Evolutionary conservation across 2,888 invertebrate genomes (phyloP).

Genomic region (Galerucella calmariensis): DNA sequence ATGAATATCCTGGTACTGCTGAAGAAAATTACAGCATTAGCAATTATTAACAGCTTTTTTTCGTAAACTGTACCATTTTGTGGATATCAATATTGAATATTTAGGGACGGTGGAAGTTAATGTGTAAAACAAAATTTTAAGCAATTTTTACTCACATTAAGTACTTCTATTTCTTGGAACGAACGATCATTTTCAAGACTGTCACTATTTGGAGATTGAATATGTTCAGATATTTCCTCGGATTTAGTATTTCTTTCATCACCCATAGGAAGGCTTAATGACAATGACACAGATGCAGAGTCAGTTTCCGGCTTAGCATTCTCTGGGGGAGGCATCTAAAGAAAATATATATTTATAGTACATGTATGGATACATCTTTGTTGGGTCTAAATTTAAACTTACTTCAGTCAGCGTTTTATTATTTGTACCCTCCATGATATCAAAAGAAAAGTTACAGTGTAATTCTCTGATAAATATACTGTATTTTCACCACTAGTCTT

Average conservation of each 20-base stretch:
- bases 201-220: slow-evolving; percentile 44
- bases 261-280: slow-evolving; percentile 48
- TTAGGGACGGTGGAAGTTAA: background rate
- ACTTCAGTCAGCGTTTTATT: background rate
- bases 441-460: background rate
- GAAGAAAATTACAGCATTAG: background rate
- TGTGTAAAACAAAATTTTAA: background rate
- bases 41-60: too few relatives aligned
- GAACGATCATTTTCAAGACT: slow-evolving; percentile 64
- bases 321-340: slow-evolving; percentile 26
- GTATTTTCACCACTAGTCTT: background rate
- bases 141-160: slow-evolving; percentile 42
- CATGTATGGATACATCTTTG: slow-evolving; percentile 1
- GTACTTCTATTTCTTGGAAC: slow-evolving; percentile 62
- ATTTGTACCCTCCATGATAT: slow-evolving; percentile 18
- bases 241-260: slow-evolving; percentile 39
- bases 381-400: slow-evolving; percentile 23
- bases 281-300: slow-evolving; percentile 43
- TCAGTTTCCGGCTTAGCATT: slow-evolving; percentile 33
- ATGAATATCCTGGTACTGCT: slow-evolving; percentile 48
- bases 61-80: too few relatives aligned
- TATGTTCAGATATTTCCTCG: slow-evolving; percentile 53
- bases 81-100: too few relatives aligned
- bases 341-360: slow-evolving; percentile 34
- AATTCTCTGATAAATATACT: background rate